Evolutionary conservation across 2,113 vertebrate species (phyloP), one percentile per base, ranked within the genome.

Genomic region (Myanophis thanlyinensis): DNA sequence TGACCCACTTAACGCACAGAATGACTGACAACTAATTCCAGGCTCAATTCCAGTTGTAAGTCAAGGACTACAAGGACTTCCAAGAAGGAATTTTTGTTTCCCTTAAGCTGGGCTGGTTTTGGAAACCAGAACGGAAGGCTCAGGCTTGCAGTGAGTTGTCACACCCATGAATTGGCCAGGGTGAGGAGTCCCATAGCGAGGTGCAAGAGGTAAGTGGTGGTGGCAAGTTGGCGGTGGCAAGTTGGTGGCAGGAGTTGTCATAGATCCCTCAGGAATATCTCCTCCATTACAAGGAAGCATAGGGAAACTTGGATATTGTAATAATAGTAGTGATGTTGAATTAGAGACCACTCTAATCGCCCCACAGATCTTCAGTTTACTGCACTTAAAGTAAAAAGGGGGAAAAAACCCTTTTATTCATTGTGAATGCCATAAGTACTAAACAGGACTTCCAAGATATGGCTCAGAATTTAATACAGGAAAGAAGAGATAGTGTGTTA

Each of bases 331-430:
- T 4, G 27, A 30, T 13, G 25, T 62, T 30, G 59, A 62, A 62
- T 62, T 30, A n/a, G 59, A 62, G 27, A 62, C 11, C 59, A 62
- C 59, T 62, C 10, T 62, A 56, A 56, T 5, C 3, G 18, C 52
- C 4, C 18, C 18, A 53, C 20, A 56, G 54, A 67, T 88, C 48
- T 2, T 11, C 85, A 1, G 6, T 10, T 54, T 0, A 0, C 0
- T 0, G n/a, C n/a, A 35, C 18, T 54, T 85, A 89, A 23, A 10
- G 67, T 0, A 1, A 0, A 2, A 10, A 93, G 54, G 1, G 20
- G 67, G 87, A 87, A 89, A 18, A 52, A 56, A 49, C 46, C 10
- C 27, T 84, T 80, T 86, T 85, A 47, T n/a, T 49, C 46, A 3
- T 54, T 48, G 27, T 0, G 0, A 93, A 48, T 4, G 92, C 92